Evolutionary conservation across 2,888 invertebrate species (phyloP).

Genomic region (Drosophila anomelani): DNA sequence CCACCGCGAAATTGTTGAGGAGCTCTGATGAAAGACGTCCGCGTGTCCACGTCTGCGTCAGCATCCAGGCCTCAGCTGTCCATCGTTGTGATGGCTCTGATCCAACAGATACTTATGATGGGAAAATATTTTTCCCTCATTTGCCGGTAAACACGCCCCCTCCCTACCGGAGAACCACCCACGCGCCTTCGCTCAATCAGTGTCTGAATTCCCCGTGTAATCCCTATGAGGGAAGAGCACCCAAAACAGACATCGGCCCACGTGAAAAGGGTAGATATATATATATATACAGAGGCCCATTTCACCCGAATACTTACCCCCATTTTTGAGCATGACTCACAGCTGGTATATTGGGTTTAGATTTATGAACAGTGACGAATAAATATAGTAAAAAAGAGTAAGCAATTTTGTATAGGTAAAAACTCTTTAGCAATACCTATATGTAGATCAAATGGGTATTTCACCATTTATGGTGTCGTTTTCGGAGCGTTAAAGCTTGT

Average conservation of each 20-base stretch:
- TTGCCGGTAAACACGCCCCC: not conserved
- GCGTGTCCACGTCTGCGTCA: constrained; percentile 28
- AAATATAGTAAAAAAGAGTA: not conserved
- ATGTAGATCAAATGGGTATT: constrained; percentile 16
- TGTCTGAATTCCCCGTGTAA: constrained; percentile 15
- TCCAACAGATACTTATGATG: constrained; percentile 28
- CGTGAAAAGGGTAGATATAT: constrained; percentile 18
- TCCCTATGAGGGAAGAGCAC: constrained; percentile 5
- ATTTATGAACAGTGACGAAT: not conserved
- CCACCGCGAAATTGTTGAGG: not conserved
- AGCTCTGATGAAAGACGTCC: constrained; percentile 33
- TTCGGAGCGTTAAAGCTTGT: not conserved
- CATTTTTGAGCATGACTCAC: not conserved
- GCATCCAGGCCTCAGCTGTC: constrained; percentile 26
- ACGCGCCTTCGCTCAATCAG: constrained; percentile 59
- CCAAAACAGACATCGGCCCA: constrained; percentile 13
- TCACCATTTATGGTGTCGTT: constrained; percentile 17
- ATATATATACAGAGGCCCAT: not conserved
- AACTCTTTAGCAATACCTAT: not conserved
- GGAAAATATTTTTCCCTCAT: not conserved
- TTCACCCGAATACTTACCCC: constrained; percentile 1
- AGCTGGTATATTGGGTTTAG: not conserved
- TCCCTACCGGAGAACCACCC: constrained; percentile 2
- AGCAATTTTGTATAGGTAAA: not conserved
- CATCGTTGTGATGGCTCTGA: constrained; percentile 35